Evolutionary conservation across 2,113 vertebrate species (phyloP), one percentile per base, ranked within the genome.

Genomic region (Pogonocichla stellata): DNA sequence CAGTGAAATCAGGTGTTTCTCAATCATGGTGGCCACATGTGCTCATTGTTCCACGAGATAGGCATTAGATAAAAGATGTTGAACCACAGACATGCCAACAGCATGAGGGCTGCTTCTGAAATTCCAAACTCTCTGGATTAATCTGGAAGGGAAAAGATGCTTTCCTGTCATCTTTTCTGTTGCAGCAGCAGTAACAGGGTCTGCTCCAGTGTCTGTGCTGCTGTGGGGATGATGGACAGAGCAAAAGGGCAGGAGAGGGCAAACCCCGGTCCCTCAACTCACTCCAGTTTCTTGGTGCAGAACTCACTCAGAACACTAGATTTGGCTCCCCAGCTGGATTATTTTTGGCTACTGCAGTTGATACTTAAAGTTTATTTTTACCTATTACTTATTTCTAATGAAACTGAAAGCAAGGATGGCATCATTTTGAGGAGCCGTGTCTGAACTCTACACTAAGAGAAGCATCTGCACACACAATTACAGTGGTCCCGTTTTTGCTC

Each of bases 401-500:
- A 73, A 91, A 90, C 57, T 19, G 51, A 69, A 89, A 80, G 85
- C 91, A 88, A 73, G 90, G 78, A 28, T 26, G 38, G 33, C 80
- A 82, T 83, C 62, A 19, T 0, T 2, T 4, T 11, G 66, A 65
- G 58, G 62, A 81, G 0, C 60, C 1, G 8, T 24, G 64, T 36
- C 56, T 86, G 78, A 64, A 13, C 4, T 29, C 20, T 47, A 1
- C 56, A 7, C 43, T 26, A 3, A 29, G 71, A 64, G 38, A 10
- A 54, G 33, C 9, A 12, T 86, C 93, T 24, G 85, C 64, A n/a
- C 92, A 36, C 81, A 7, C 80, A 96, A 97, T 97, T 93, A 86
- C 96, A 91, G 96, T 43, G 34, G 65, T 67, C n/a, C 84, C 92
- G 4, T 86, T 92, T 96, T 64, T 93, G 83, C 45, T 95, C 83